Evolutionary conservation across 2,113 vertebrate species (phyloP), one percentile per base, ranked within the genome.

Genomic region (Chaetodon auriga): DNA sequence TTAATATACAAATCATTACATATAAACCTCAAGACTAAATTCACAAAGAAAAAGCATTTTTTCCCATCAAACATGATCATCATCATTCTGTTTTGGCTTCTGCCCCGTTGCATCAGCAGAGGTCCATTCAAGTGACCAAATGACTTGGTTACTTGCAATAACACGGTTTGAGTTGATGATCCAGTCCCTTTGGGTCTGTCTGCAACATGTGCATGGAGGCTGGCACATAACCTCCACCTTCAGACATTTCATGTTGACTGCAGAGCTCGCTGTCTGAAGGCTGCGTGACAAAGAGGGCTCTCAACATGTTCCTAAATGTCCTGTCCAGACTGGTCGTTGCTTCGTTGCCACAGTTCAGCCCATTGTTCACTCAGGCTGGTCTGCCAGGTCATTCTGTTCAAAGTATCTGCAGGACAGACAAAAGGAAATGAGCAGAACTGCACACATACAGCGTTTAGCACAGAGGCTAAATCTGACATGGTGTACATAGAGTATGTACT

Each of bases 341-440:
- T 30, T 30, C 30, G 1, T 43, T 23, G 19, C 1, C 8, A 55
- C 11, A 25, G 57, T 55, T 81, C 3, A 43, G 18, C 8, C 18
- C 14, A 14, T 2, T 30, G 35, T 35, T 92, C 72, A 85, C 70
- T 90, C 73, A 0, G 86, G 82, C 75, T 94, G 91, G 21, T 99
- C 98, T 69, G 97, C 98, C 90, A 99, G 92, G 85, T 99, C 98
- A 81, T 94, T 96, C 58, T 99, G 97, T 87, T 99, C 97, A 48
- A 99, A 99, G 94, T 99, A 99, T 90, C 98, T 99, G 77, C 57
- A 77, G 62, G 62, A 89, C n/a, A 83, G 53, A 80, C 9, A 63
- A 43, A 74, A 55, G 14, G 12, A 68, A 69, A 10, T 0, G 0
- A 30, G 5, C 16, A 25, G 7, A 4, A 38, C 2, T 12, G 21